phyloP scores from a whole-genome alignment of 2,797 vertebrate species.

The Protosalanx chinensis region DNA sequence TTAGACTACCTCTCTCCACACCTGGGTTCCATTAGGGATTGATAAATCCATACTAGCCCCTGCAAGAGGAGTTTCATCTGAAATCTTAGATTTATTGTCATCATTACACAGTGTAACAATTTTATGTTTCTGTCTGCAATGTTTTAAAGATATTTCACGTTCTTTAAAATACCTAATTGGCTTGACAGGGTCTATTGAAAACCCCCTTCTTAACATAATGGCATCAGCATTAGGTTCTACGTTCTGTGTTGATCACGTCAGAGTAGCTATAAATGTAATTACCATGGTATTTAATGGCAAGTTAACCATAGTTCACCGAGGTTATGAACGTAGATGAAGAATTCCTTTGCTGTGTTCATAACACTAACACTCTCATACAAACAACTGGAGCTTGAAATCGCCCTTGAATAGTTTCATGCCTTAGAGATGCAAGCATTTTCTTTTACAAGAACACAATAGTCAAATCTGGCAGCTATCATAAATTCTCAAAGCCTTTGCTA shows the following conservation, averaged over 20 bases:
- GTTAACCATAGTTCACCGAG: slow-evolving; percentile 43
- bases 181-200: slow-evolving; percentile 19
- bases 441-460: slow-evolving; percentile 35
- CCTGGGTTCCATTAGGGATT: slow-evolving; percentile 27
- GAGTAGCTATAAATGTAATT: slow-evolving; percentile 27
- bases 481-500: slow-evolving; percentile 38
- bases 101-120: slow-evolving; percentile 25
- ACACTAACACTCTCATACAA: slow-evolving; percentile 25
- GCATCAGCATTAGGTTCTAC: slow-evolving; percentile 12
- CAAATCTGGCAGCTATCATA: slow-evolving; percentile 31
- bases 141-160: slow-evolving; percentile 10
- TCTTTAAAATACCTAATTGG: slow-evolving; percentile 24
- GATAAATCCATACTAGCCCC: slow-evolving; percentile 14
- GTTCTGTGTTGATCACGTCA: slow-evolving; percentile 13
- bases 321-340: slow-evolving; percentile 37
- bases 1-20: slow-evolving; percentile 21
- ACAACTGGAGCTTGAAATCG: slow-evolving; percentile 25
- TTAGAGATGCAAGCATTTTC: slow-evolving; percentile 22
- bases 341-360: slow-evolving; percentile 5
- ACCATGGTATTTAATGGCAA: slow-evolving; percentile 25
- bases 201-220: slow-evolving; percentile 26
- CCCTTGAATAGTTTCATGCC: slow-evolving; percentile 7
- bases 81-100: slow-evolving; percentile 19
- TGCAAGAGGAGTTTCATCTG: slow-evolving; percentile 24
- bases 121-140: slow-evolving; percentile 12